These are phyloP conservation scores for Acanthornis magna DNA, from an alignment of 2,797 vertebrate genomes.

Conservation along the genomic window DNA sequence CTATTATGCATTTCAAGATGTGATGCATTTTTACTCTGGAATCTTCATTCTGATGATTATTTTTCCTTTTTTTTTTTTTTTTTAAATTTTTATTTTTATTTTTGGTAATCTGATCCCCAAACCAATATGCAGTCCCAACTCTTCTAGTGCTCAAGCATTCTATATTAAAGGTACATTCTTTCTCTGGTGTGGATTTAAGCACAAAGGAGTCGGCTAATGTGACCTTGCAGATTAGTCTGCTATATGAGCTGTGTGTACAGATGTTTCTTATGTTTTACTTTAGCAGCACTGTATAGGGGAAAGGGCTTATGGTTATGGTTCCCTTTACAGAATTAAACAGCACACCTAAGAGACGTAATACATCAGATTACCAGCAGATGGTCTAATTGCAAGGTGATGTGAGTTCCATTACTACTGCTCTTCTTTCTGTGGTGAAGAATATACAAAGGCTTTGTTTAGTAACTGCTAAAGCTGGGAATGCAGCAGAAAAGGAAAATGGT, in stretches of 20 bases:
- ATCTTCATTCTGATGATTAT: background rate
- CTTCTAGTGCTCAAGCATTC: background rate
- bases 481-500: background rate
- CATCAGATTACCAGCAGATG: conserved; percentile 22
- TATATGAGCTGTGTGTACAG: background rate
- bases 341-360: background rate
- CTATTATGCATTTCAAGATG: background rate
- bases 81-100: background rate
- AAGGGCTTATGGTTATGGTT: background rate
- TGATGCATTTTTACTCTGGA: background rate
- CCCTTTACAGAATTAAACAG: background rate
- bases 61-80: background rate
- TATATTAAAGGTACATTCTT: background rate
- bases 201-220: background rate
- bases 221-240: background rate
- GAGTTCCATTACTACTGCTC: background rate
- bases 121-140: background rate
- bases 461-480: background rate
- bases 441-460: background rate
- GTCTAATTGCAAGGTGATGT: background rate
- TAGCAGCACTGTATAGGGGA: background rate
- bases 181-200: background rate
- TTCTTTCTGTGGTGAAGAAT: background rate
- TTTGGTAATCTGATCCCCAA: background rate
- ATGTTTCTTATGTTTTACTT: background rate